Percentiles rank a stretch among this genome's conserved stretches.
Evolutionary conservation across 2,797 vertebrate genomes (phyloP).

Genomic region (Enteromius thamalakanensis): DNA sequence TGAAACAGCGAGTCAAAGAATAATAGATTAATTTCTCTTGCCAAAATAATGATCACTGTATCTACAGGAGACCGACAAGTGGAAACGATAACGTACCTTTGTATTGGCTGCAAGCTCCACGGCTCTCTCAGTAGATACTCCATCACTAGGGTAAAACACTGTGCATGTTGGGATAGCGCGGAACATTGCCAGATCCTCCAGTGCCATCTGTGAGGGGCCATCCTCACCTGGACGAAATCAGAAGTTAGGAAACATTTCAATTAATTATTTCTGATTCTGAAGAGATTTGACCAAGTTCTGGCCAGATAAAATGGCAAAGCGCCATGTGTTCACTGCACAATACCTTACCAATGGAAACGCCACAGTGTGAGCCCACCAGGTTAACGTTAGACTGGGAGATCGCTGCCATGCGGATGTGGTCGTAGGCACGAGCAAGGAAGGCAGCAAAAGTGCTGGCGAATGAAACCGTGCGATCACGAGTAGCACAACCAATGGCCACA

Average conservation of each 20-base stretch:
- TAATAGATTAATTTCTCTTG: constrained; percentile 11
- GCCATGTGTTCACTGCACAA: background rate
- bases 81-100: constrained; percentile 70
- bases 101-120: constrained; percentile 84
- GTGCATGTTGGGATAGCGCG: constrained; percentile 85
- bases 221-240: constrained; percentile 78
- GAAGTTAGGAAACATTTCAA: background rate
- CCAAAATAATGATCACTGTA: background rate
- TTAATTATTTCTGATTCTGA: background rate
- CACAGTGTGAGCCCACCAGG: constrained; percentile 88
- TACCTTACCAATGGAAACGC: constrained; percentile 83
- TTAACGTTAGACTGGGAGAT: constrained; percentile 84
- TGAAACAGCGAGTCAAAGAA: background rate
- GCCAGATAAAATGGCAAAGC: background rate
- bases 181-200: constrained; percentile 92
- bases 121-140: constrained; percentile 82
- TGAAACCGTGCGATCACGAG: constrained; percentile 78
- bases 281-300: background rate
- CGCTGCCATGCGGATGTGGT: constrained; percentile 87
- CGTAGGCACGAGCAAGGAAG: constrained; percentile 84
- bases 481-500: constrained; percentile 86
- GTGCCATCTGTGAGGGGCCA: constrained; percentile 88
- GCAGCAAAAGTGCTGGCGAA: constrained; percentile 88
- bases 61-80: background rate
- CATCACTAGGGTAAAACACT: constrained; percentile 89